Percentiles rank a stretch among this genome's conserved stretches.
These are phyloP conservation scores for Mormyrops attenuatus DNA, from an alignment of 2,797 vertebrate genomes.

Conservation along the genomic window DNA sequence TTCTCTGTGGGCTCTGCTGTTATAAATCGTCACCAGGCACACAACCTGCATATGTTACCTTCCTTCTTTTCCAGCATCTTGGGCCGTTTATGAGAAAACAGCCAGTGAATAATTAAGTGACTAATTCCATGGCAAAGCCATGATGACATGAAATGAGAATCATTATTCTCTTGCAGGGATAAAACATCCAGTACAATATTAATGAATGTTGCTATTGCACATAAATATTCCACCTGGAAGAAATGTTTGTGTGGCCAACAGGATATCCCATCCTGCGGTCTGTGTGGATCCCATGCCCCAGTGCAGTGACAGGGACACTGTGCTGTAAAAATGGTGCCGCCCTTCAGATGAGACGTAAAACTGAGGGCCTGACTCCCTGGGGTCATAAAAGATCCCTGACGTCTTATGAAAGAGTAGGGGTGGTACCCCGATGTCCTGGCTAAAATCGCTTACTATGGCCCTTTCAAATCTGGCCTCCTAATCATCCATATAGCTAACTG, in stretches of 20 bases:
- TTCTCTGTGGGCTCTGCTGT: not conserved
- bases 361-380: not conserved
- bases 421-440: not conserved
- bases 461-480: not conserved
- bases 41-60: not conserved
- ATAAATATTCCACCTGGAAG: not conserved
- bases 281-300: not conserved
- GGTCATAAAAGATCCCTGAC: not conserved
- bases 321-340: not conserved
- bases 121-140: not conserved
- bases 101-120: not conserved
- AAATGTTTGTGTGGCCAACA: not conserved
- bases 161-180: not conserved
- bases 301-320: not conserved
- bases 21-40: not conserved
- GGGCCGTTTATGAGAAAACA: not conserved
- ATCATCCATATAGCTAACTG: not conserved
- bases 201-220: not conserved
- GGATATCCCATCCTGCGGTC: not conserved
- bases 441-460: not conserved
- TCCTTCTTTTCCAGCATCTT: not conserved
- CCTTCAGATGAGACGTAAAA: not conserved
- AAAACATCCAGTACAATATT: not conserved
- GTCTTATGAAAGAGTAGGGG: not conserved
- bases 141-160: not conserved